Percentiles rank a stretch among this genome's conserved stretches.
phyloP scores from a whole-genome alignment of 2,888 invertebrate species.

The Cremastobaeus sp. region DNA sequence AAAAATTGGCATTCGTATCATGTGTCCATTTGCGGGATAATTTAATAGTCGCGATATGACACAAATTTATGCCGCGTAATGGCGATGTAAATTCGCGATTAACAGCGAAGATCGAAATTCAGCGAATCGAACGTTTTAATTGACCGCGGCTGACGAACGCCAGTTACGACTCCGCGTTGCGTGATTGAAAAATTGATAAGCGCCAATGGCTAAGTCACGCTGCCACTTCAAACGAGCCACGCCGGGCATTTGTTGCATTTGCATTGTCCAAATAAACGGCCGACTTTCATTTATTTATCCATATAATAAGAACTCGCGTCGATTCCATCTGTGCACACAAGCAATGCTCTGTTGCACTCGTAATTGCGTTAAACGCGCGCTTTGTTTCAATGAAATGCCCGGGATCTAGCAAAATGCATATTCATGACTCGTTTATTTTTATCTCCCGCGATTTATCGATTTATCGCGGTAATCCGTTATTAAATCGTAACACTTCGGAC shows the following conservation, averaged over 20 bases:
- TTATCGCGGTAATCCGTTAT: slow-evolving; percentile 55
- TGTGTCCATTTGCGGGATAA: slow-evolving; percentile 21
- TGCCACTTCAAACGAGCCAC: slow-evolving; percentile 20
- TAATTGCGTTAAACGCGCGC: slow-evolving; percentile 42
- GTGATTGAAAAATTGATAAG: slow-evolving; percentile 54
- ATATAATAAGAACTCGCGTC: slow-evolving; percentile 49
- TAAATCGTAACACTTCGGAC: slow-evolving; percentile 51
- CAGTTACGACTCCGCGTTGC: slow-evolving; percentile 36
- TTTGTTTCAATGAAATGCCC: slow-evolving; percentile 39
- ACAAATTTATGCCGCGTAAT: slow-evolving; percentile 49
- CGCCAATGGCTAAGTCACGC: slow-evolving; percentile 33
- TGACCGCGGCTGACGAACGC: slow-evolving; percentile 24
- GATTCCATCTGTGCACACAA: slow-evolving; percentile 55
- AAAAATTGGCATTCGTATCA: slow-evolving; percentile 20
- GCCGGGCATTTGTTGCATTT: slow-evolving; percentile 31
- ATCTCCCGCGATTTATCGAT: slow-evolving; percentile 52
- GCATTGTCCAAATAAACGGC: slow-evolving; percentile 39
- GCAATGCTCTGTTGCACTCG: slow-evolving; percentile 40
- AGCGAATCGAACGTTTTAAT: slow-evolving; percentile 35
- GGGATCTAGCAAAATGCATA: slow-evolving; percentile 55
- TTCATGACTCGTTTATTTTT: slow-evolving; percentile 56
- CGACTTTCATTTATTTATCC: slow-evolving; percentile 41
- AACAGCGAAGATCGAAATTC: slow-evolving; percentile 27
- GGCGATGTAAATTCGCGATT: slow-evolving; percentile 48
- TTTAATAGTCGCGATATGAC: slow-evolving; percentile 39